Conservation (phyloP, 2,888 invertebrate genomes). For the Melieria crassipennis region DNA sequence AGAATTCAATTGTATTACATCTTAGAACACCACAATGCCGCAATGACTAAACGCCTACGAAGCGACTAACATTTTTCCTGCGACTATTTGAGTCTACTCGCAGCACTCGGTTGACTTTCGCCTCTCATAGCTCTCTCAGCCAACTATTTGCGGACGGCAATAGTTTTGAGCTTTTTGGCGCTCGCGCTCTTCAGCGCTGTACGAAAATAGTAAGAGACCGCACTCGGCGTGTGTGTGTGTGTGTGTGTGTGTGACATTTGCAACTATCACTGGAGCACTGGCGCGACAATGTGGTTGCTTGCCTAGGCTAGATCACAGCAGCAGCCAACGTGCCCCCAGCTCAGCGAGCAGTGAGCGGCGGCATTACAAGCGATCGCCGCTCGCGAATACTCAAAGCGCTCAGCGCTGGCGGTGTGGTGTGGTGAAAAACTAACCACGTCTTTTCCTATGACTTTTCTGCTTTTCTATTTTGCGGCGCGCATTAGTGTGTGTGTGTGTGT, state of each 20-base stretch:
- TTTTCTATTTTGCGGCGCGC: not conserved
- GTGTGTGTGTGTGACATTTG: not conserved
- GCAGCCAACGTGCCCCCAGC: not conserved
- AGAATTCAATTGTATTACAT: no score
- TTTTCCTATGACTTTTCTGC: conserved; percentile 2
- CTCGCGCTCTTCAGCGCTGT: conserved; percentile 4
- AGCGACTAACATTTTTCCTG: no score
- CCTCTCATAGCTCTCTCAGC: no score
- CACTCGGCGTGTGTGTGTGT: conserved; percentile 3
- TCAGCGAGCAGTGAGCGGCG: not conserved
- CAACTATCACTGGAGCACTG: no score
- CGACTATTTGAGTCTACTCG: no score
- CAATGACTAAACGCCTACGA: no score
- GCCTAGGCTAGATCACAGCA: conserved; percentile 31
- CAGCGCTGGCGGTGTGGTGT: conserved; percentile 20
- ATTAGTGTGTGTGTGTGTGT: not conserved
- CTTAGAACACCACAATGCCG: no score
- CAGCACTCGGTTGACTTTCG: no score
- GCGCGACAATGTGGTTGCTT: not conserved
- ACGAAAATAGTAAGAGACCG: no score
- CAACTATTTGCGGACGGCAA: no score
- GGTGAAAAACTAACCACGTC: conserved; percentile 42
- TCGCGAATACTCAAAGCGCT: conserved; percentile 27
- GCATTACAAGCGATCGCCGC: conserved; percentile 11
- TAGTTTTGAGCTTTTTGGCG: conserved; percentile 4